Evolutionary conservation across 1,140 invertebrate genomes (phyloP).

Genomic region (Potamilus streckersoni): DNA sequence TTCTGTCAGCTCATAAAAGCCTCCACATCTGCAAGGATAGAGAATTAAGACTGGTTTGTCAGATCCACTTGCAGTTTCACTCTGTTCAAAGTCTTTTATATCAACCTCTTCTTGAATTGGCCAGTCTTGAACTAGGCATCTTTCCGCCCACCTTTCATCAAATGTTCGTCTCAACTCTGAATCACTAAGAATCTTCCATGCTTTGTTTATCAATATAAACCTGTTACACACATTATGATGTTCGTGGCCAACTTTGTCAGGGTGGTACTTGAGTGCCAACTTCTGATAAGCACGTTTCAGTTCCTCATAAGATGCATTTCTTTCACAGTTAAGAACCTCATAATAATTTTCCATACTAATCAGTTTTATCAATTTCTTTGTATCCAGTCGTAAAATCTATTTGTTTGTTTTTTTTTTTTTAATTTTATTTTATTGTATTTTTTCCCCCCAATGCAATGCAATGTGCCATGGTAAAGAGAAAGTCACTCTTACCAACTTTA

Average conservation of each 20-base stretch:
- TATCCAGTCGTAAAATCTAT: too few relatives aligned
- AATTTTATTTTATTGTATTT: too few relatives aligned
- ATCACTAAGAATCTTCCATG: constrained; percentile 59
- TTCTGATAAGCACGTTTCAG: constrained; percentile 45
- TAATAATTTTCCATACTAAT: constrained; percentile 55
- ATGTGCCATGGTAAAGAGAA: too few relatives aligned
- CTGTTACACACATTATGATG: constrained; percentile 7
- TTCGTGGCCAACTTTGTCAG: constrained; percentile 46
- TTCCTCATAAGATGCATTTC: constrained; percentile 33
- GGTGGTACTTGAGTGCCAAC: constrained; percentile 46
- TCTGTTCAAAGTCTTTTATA: constrained; percentile 48
- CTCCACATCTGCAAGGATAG: constrained; percentile 58
- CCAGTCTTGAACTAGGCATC: constrained; percentile 49
- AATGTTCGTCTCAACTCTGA: constrained; percentile 43
- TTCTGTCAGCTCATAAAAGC: constrained; percentile 43
- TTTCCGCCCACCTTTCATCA: constrained; percentile 53
- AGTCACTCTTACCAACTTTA: too few relatives aligned
- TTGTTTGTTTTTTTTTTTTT: too few relatives aligned
- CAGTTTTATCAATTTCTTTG: background rate
- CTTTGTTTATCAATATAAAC: constrained; percentile 50
- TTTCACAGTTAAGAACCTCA: constrained; percentile 39
- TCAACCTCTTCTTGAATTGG: constrained; percentile 60
- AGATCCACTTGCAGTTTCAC: background rate
- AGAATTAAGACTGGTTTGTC: constrained; percentile 15
- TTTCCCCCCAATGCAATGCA: too few relatives aligned